These are phyloP conservation scores for Muscina levida DNA, from an alignment of 2,888 invertebrate genomes.

Conservation along the genomic window DNA sequence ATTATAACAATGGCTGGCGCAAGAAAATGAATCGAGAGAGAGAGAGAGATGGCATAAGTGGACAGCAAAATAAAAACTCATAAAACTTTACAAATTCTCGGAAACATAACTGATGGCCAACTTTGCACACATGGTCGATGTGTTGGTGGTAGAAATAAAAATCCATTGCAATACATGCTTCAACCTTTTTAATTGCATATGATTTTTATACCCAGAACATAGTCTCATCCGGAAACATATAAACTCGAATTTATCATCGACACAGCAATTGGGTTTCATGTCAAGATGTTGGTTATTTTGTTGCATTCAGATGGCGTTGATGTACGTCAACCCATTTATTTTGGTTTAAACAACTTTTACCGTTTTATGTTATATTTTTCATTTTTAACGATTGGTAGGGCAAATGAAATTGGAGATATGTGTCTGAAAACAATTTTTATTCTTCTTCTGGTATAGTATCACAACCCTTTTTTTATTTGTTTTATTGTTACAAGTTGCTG, in stretches of 20 bases:
- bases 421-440: too few species aligned
- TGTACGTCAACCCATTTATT: constrained; percentile 3
- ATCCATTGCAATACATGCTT: constrained; percentile 29
- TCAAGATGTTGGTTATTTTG: not conserved
- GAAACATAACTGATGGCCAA: too few species aligned
- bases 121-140: too few species aligned
- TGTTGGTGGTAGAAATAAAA: not conserved
- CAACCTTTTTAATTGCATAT: constrained; percentile 43
- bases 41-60: constrained; percentile 6
- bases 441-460: too few species aligned
- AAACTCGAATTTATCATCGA: too few species aligned
- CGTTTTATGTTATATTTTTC: not conserved
- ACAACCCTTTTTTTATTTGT: too few species aligned
- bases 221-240: not conserved
- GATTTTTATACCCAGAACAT: constrained; percentile 40
- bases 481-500: too few species aligned
- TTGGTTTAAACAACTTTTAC: constrained; percentile 12
- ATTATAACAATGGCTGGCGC: constrained; percentile 5
- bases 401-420: too few species aligned
- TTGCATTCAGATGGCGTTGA: not conserved
- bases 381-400: not conserved
- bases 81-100: constrained; percentile 29
- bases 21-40: constrained; percentile 29
- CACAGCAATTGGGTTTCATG: constrained; percentile 11
- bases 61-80: constrained; percentile 29